Percentiles rank a stretch among this genome's conserved stretches.
Conservation (phyloP, 35 echinoderm and acorn worm genomes). For the Diadema setosum region DNA sequence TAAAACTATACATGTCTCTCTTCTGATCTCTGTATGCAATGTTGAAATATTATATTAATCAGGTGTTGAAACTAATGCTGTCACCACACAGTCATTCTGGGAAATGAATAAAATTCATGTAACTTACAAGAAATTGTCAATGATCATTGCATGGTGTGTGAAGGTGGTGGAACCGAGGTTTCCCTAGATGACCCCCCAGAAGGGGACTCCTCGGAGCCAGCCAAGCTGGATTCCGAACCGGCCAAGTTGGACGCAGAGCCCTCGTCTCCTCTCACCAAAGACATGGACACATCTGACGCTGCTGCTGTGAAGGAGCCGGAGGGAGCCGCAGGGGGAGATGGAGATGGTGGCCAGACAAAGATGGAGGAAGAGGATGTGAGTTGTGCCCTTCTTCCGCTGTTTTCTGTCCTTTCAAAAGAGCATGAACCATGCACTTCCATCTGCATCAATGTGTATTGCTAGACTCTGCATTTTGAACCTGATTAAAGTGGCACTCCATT, state of each 20-base stretch:
- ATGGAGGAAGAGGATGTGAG: neutral
- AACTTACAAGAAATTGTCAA: neutral
- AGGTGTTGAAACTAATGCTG: no score
- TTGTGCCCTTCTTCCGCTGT: no score
- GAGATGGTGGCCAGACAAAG: neutral
- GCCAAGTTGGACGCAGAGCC: constrained; percentile 32
- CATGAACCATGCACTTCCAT: no score
- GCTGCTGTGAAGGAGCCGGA: neutral
- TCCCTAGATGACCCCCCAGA: constrained; percentile 41
- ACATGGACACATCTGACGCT: neutral
- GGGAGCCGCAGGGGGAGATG: neutral
- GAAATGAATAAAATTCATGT: neutral
- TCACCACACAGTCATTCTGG: neutral
- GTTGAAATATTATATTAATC: no score
- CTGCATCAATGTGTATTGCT: no score
- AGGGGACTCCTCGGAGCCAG: neutral
- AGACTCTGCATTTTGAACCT: no score
- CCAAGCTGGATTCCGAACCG: constrained; percentile 9
- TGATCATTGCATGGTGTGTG: neutral
- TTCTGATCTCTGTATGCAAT: neutral
- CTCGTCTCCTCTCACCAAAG: neutral
- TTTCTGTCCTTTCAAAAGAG: no score
- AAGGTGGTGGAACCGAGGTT: constrained; percentile 58
- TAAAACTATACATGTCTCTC: neutral
- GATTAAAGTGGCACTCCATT: no score